Evolutionary conservation across 2,113 vertebrate species (phyloP).

Genomic region (Xyliphius kryptos): DNA sequence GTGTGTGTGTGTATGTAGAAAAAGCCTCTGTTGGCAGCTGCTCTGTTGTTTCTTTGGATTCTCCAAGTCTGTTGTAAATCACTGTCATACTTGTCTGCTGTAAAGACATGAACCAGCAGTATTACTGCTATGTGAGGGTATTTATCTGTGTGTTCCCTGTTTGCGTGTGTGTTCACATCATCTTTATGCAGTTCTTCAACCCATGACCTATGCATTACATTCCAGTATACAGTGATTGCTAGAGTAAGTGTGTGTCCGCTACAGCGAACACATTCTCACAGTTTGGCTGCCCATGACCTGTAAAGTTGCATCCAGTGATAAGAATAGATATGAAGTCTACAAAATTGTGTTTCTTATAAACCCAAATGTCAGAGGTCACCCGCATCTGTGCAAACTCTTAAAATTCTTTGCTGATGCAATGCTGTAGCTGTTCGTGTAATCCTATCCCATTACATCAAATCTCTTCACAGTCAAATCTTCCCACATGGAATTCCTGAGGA

Average conservation of each 20-base stretch:
- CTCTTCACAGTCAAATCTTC: conserved; percentile 73
- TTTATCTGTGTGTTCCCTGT: conserved; percentile 26
- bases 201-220: conserved; percentile 8
- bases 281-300: conserved; percentile 27
- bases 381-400: no score
- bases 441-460: no score
- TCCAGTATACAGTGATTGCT: neutral
- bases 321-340: conserved; percentile 28
- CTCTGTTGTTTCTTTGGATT: conserved; percentile 59
- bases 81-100: conserved; percentile 58
- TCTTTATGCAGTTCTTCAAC: conserved; percentile 12
- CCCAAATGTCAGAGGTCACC: conserved; percentile 33
- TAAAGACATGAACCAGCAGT: conserved; percentile 55
- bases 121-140: conserved; percentile 40
- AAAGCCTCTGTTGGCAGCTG: conserved; percentile 41
- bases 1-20: neutral
- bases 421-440: no score
- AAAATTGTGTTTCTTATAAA: conserved; percentile 26
- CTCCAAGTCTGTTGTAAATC: conserved; percentile 61
- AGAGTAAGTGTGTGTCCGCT: conserved; percentile 1
- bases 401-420: no score
- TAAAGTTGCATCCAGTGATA: conserved; percentile 14
- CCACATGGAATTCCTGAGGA: conserved; percentile 76
- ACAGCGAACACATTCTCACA: conserved; percentile 20
- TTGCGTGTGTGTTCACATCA: conserved; percentile 15